These are phyloP conservation scores for Peromyscus aztecus DNA, from an alignment of 2,797 vertebrate genomes.

Conservation along the genomic window DNA sequence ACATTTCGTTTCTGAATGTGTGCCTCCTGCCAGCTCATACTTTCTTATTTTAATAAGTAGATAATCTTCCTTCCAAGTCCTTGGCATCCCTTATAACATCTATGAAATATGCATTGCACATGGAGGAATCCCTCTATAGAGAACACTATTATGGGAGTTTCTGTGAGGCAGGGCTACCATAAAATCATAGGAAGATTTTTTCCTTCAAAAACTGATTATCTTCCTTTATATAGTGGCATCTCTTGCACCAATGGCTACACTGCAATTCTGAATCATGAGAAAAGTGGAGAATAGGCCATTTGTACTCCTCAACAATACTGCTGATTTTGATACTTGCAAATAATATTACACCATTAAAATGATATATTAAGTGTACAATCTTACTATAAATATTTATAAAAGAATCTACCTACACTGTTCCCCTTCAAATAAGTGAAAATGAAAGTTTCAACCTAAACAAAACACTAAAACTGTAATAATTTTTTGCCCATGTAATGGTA, in stretches of 20 bases:
- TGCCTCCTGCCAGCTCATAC: background rate
- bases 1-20: background rate
- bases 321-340: background rate
- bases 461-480: constrained; percentile 2
- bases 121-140: background rate
- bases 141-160: background rate
- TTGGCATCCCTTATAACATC: background rate
- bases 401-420: background rate
- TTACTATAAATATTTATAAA: background rate
- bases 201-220: background rate
- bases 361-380: background rate
- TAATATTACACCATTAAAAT: background rate
- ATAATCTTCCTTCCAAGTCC: background rate
- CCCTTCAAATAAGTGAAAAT: background rate
- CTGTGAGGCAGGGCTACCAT: background rate
- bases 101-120: background rate
- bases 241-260: background rate
- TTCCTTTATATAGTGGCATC: background rate
- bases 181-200: background rate
- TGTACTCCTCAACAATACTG: background rate
- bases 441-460: background rate
- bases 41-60: background rate
- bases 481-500: background rate
- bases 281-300: background rate
- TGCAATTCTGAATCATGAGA: background rate